phyloP scores from a whole-genome alignment of 2,797 vertebrate genomes.

The Hydrophis major region DNA sequence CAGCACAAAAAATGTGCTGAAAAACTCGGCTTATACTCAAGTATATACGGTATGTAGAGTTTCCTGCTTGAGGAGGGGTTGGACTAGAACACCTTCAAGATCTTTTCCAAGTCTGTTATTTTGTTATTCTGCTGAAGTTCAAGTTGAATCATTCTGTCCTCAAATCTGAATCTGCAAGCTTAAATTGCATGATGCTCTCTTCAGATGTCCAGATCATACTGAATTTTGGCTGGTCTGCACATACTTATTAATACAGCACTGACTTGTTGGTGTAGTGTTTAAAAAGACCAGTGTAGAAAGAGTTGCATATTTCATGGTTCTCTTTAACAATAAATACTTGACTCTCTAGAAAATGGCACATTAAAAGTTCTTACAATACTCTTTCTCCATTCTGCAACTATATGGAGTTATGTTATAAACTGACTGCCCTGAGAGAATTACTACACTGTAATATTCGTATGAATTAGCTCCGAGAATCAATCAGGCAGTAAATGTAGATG shows the following conservation, averaged over 20 bases:
- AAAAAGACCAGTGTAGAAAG: background rate
- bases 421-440: background rate
- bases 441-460: background rate
- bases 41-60: background rate
- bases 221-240: background rate
- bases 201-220: background rate
- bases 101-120: background rate
- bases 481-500: background rate
- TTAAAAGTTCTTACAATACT: background rate
- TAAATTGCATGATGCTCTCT: background rate
- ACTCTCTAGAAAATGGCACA: background rate
- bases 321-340: background rate
- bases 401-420: background rate
- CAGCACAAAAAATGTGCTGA: too few relatives aligned
- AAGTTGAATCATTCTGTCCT: background rate
- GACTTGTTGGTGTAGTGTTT: background rate
- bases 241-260: background rate
- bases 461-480: background rate
- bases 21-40: too few relatives aligned
- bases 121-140: background rate
- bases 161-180: background rate
- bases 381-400: background rate
- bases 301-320: background rate
- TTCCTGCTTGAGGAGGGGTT: background rate
- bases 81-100: background rate